Evolutionary conservation across 2,888 invertebrate genomes (phyloP), one percentile per base, ranked within the genome.

Genomic region (Sinohyriopsis cumingii): DNA sequence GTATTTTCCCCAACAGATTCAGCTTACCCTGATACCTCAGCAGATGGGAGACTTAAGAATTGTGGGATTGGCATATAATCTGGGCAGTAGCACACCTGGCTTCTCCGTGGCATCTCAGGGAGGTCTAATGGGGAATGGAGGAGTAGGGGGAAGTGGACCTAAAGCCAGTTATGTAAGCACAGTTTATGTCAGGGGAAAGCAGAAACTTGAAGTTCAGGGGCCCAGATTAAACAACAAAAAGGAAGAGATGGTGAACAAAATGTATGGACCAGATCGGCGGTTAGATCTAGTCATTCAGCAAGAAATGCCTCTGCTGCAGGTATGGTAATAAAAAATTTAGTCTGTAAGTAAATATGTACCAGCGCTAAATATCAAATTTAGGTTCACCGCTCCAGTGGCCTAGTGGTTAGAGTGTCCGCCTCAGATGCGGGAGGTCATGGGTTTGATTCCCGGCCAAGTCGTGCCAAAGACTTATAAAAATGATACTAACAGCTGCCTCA

Each of bases 261-360:
- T 91, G 71, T 92, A 93, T 78, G 92, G 91, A 15, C 90, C 91
- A 22, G 95, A 95, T 87, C 93, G 93, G 79, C 92, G 95, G 76
- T 91, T 97, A 67, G 88, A 94, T 78, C 93, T 96, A 69, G 93
- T 93, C 76, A 93, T 97, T 65, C 93, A 95, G 62, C 94, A 95
- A 20, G 93, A 94, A 78, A 94, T 96, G 75, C 96, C 97, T 0
- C 94, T 94, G 84, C 91, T 97, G 84, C 94, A 95, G 92, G 95
- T 95, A 90, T 69, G 67, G 15, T 45, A 1, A 33, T n/a, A 45
- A 45, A 12, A 12, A 45, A 45, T 12, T 12, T 28, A 45, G 12
- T n/a, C 20, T 33, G 20, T 28, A 20, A 24, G 45, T 28, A 24
- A 22, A n/a, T 22, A n/a, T 22, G 57, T 24, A 22, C 24, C n/a